Conservation (phyloP, 2,113 vertebrate genomes). For the Megaceryle maxima region DNA sequence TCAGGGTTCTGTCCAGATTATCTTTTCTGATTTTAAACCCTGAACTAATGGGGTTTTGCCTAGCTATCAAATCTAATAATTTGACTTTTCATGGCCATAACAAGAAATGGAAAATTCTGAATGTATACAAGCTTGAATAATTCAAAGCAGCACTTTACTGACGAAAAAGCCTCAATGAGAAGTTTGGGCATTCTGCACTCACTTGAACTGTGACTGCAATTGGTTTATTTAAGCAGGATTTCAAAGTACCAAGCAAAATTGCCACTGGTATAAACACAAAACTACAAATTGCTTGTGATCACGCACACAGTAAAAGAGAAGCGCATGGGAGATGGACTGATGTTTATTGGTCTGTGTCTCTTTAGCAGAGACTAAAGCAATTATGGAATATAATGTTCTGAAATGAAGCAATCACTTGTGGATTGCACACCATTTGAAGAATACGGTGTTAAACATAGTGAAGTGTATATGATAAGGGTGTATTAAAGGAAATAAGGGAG, state of each 20-base stretch:
- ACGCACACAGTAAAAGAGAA: background rate
- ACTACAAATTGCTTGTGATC: background rate
- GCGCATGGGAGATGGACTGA: background rate
- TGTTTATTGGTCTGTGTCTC: background rate
- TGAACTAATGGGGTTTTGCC: background rate
- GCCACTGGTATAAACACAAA: background rate
- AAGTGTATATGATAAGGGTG: rapidly evolving
- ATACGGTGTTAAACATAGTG: background rate
- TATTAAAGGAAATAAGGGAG: background rate
- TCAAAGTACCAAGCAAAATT: background rate
- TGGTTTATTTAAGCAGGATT: background rate
- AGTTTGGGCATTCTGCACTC: background rate
- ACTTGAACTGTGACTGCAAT: background rate
- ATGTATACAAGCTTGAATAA: background rate
- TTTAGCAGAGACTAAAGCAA: background rate
- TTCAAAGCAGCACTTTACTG: background rate
- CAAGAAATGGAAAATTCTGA: background rate
- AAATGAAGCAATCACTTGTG: background rate
- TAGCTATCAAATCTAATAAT: background rate
- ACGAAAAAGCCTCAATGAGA: background rate
- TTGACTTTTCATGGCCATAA: background rate
- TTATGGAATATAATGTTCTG: background rate
- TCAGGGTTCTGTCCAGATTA: background rate
- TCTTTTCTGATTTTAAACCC: background rate
- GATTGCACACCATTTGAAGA: background rate